phyloP scores from a whole-genome alignment of 2,113 vertebrate genomes.

The Heterocephalus glaber region DNA sequence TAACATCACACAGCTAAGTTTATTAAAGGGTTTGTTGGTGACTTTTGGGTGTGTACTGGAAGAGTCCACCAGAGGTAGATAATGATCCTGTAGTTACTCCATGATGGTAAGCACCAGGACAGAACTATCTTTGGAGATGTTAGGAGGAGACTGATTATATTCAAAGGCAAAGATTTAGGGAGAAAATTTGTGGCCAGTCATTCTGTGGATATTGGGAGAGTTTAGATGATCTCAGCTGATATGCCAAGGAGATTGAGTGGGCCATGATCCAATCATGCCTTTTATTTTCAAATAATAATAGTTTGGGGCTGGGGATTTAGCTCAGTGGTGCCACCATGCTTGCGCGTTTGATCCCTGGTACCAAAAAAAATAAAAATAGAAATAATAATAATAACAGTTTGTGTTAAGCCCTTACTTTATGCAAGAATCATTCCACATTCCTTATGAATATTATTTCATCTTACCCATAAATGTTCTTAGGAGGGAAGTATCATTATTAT shows the following conservation, averaged over 20 bases:
- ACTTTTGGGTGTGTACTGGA: neutral
- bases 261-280: neutral
- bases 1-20: neutral
- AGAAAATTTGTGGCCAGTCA: neutral
- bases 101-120: neutral
- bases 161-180: neutral
- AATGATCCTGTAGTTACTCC: neutral
- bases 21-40: neutral
- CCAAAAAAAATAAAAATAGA: too few species aligned
- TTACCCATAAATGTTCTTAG: neutral
- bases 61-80: neutral
- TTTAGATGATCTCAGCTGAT: neutral
- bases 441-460: neutral
- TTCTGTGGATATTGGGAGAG: neutral
- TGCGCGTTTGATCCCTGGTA: too few species aligned
- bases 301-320: too few species aligned
- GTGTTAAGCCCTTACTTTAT: neutral
- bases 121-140: neutral
- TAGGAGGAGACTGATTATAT: neutral
- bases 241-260: too few species aligned
- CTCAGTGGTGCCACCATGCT: too few species aligned
- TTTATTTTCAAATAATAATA: conserved; percentile 33
- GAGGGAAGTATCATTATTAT: neutral
- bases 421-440: neutral
- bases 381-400: too few species aligned